These are phyloP conservation scores for Mythimna ferrago DNA, from an alignment of 2,888 invertebrate genomes.

Conservation along the genomic window DNA sequence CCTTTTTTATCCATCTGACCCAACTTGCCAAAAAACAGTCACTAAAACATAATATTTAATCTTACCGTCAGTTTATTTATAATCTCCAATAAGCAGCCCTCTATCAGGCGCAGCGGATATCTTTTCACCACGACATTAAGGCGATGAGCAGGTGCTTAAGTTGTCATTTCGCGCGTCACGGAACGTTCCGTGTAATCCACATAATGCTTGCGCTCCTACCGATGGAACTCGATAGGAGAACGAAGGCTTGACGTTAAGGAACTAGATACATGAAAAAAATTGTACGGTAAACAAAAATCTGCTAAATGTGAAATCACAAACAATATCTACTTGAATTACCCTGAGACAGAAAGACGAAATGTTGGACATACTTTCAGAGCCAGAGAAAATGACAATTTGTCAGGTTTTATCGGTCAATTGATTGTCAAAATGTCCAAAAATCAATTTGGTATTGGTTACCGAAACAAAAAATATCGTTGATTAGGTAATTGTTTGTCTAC, in stretches of 20 bases:
- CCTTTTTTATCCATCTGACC: background rate
- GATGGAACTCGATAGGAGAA: constrained; percentile 55
- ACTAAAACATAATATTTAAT: background rate
- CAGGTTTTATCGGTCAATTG: too few relatives aligned
- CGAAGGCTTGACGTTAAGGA: background rate
- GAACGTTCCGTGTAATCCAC: constrained; percentile 82
- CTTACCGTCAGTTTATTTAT: constrained; percentile 59
- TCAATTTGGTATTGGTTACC: too few relatives aligned
- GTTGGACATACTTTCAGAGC: too few relatives aligned
- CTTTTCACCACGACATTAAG: constrained; percentile 80
- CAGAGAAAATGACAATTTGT: too few relatives aligned
- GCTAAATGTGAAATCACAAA: too few relatives aligned
- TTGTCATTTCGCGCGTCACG: constrained; percentile 84
- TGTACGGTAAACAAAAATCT: too few relatives aligned
- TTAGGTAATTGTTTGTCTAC: background rate
- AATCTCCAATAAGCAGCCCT: constrained; percentile 74
- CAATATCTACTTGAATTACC: too few relatives aligned
- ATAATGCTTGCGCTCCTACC: constrained; percentile 78
- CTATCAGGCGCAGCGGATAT: constrained; percentile 73
- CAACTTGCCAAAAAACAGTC: background rate
- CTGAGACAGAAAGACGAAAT: too few relatives aligned
- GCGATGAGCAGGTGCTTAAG: constrained; percentile 86
- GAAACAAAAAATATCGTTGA: too few relatives aligned
- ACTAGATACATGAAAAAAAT: background rate
- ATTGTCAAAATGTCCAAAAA: too few relatives aligned